These are phyloP conservation scores for Drosophila parthenogenetica DNA, from an alignment of 2,888 invertebrate genomes.

Conservation along the genomic window DNA sequence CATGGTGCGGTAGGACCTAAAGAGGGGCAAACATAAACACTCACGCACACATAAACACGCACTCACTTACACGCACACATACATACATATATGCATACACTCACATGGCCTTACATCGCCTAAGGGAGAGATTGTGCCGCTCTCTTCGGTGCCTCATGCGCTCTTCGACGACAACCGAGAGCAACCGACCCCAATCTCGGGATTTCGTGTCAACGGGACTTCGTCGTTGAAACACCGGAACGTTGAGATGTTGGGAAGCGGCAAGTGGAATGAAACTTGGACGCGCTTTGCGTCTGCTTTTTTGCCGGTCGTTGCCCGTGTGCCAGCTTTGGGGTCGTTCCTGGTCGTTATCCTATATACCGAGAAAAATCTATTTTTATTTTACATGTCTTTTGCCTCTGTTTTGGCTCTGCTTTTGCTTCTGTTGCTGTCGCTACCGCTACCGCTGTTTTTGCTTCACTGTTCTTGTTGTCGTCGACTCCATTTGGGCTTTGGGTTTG, in stretches of 20 bases:
- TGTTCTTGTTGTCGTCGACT: slow-evolving; percentile 35
- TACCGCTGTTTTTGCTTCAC: slow-evolving; percentile 2
- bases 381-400: slow-evolving; percentile 58
- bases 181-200: too few species aligned
- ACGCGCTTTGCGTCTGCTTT: slow-evolving; percentile 35
- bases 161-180: slow-evolving; percentile 7
- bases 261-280: slow-evolving; percentile 18
- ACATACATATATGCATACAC: too few species aligned
- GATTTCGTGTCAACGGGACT: not conserved
- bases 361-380: slow-evolving; percentile 82
- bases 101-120: not conserved
- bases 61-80: not conserved
- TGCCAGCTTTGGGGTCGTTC: slow-evolving; percentile 81
- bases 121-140: slow-evolving; percentile 18
- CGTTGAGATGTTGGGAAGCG: not conserved
- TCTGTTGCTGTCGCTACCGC: slow-evolving; percentile 8
- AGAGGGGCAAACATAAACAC: slow-evolving; percentile 33
- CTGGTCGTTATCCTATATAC: slow-evolving; percentile 84
- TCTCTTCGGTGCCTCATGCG: not conserved
- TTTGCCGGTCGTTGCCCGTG: slow-evolving; percentile 76
- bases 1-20: slow-evolving; percentile 47
- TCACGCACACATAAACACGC: slow-evolving; percentile 9
- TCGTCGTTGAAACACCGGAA: not conserved
- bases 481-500: slow-evolving; percentile 3
- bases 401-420: slow-evolving; percentile 13